Percentiles rank a stretch among this genome's conserved stretches.
These are phyloP conservation scores for Euwallacea fornicatus DNA, from an alignment of 1,140 invertebrate species.

Conservation along the genomic window DNA sequence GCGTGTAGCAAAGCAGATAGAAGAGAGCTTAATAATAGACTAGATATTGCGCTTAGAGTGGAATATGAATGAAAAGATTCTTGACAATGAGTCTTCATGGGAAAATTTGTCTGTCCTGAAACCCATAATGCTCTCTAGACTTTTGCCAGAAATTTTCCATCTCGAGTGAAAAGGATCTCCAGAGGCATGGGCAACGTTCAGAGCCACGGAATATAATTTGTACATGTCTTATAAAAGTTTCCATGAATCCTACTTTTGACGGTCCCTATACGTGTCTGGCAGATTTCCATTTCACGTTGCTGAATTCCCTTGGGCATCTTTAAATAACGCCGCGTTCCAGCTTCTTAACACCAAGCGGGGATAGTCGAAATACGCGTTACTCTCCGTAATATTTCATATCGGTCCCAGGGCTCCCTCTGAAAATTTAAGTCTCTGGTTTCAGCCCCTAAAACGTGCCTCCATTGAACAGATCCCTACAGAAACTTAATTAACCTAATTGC, in stretches of 20 bases:
- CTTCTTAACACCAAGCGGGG: slow-evolving; percentile 33
- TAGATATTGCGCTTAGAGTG: too few relatives aligned
- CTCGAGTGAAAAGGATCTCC: too few relatives aligned
- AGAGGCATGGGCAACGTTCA: too few relatives aligned
- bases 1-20: too few relatives aligned
- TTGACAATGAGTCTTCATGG: too few relatives aligned
- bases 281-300: slow-evolving; percentile 10
- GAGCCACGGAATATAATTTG: background rate
- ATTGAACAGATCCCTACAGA: slow-evolving; percentile 36
- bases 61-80: too few relatives aligned
- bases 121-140: too few relatives aligned
- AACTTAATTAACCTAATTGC: slow-evolving; percentile 46
- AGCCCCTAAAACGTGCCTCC: slow-evolving; percentile 39
- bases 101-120: too few relatives aligned
- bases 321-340: slow-evolving; percentile 33
- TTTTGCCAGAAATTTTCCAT: too few relatives aligned
- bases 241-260: slow-evolving; percentile 12
- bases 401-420: slow-evolving; percentile 37
- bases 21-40: too few relatives aligned
- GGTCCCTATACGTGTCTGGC: background rate
- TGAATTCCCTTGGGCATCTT: slow-evolving; percentile 27
- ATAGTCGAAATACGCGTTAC: slow-evolving; percentile 30
- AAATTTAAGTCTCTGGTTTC: slow-evolving; percentile 40
- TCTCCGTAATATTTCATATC: slow-evolving; percentile 43
- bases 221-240: background rate